Evolutionary conservation across 2,888 invertebrate species (phyloP), one percentile per base, ranked within the genome.

Genomic region (Abrostola tripartita): DNA sequence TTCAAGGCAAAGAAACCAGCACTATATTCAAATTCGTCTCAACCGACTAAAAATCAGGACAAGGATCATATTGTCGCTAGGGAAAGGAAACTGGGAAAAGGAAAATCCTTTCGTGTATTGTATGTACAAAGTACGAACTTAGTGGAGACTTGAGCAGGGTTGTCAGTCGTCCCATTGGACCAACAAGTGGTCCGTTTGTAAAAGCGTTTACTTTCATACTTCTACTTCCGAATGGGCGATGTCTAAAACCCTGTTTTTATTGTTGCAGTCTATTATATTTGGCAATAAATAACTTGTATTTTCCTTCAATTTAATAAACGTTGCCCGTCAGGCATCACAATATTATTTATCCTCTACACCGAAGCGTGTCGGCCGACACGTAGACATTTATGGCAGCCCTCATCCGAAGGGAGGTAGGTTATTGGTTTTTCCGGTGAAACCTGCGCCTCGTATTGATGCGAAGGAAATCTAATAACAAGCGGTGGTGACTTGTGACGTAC

Each of bases 361-460:
- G 51, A 68, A 62, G 64, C 47, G 51, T 71, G 62, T 60, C 49
- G 47, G 35, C 40, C 60, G 54, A 52, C 58, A 64, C 62, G 61
- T 64, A 65, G 69, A 65, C 74, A 56, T 67, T 73, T 78, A 72
- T 74, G 73, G 55, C 69, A 65, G 52, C 70, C 71, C 74, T 77
- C 66, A 61, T 64, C 71, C 72, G 24, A 59, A 60, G 66, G 68
- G 76, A 82, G 82, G 77, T 76, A 74, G 77, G 70, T 86, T 88
- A 88, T 88, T 88, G 85, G 87, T 85, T 88, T 88, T 83, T 77
- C 70, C 75, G 76, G 79, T 81, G 78, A 83, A 86, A 86, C 85
- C 85, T 72, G 82, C 74, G 63, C 78, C 71, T 78, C 68, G 67
- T 79, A 81, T 83, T 83, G 81, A 85, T 82, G 83, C 83, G 75